Conservation (phyloP, 2,888 invertebrate species). For the Candidula unifasciata region DNA sequence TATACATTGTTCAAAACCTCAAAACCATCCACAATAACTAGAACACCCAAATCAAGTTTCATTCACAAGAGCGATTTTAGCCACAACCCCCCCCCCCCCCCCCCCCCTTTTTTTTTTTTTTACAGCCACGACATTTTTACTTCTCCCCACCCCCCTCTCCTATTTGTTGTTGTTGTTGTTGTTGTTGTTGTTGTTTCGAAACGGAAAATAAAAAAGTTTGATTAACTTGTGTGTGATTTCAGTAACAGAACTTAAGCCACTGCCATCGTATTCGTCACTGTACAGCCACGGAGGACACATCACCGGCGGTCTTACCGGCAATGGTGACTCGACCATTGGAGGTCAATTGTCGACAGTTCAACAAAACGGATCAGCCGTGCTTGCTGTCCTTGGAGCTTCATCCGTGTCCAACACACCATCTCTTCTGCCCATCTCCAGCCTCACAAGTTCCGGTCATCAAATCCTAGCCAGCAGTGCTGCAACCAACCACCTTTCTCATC, state of each 20-base stretch:
- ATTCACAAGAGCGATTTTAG: too few species aligned
- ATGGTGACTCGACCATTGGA: background rate
- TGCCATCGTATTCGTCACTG: conserved; percentile 49
- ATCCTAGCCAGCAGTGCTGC: conserved; percentile 38
- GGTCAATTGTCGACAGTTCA: background rate
- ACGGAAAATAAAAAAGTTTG: too few species aligned
- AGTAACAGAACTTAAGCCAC: conserved; percentile 48
- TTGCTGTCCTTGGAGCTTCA: conserved; percentile 56
- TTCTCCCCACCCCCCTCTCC: too few species aligned
- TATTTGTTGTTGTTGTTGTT: too few species aligned
- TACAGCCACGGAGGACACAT: conserved; percentile 32
- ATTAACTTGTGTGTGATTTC: too few species aligned
- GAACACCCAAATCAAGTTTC: too few species aligned
- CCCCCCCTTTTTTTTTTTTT: too few species aligned
- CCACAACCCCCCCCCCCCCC: too few species aligned
- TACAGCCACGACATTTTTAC: too few species aligned
- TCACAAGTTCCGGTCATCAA: conserved; percentile 50
- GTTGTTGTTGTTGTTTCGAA: too few species aligned
- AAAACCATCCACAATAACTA: too few species aligned
- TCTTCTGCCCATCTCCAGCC: conserved; percentile 54
- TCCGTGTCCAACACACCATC: conserved; percentile 19
- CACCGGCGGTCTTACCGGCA: background rate
- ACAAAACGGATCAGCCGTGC: conserved; percentile 57
- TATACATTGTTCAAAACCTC: too few species aligned
- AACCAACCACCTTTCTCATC: conserved; percentile 46